Base-by-base conservation (phyloP, 2,113 vertebrate species). In the Hemicordylus capensis region DNA sequence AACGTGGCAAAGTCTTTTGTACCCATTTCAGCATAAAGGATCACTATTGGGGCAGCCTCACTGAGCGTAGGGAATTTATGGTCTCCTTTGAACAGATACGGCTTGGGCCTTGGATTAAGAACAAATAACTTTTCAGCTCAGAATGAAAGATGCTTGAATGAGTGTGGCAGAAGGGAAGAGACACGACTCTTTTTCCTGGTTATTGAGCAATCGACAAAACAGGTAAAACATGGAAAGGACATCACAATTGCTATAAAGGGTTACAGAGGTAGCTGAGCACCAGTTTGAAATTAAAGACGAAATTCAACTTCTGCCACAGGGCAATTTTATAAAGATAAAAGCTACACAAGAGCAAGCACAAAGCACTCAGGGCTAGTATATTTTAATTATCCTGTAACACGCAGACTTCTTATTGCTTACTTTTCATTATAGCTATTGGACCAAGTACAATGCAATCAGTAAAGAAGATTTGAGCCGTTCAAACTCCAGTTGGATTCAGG, bases 11-110 rank as follows among this genome's bases (percentile, higher is more conserved):
- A 99, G 44, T 95, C 96, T 93, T 97, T 98, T 0, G 98, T 99
- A 89, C 99, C 99, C 39, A 99, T 95, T 97, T 99, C 98, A 83
- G 98, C 98, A 93, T 99, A 99, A 10, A 99, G 97, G 91, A 99
- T 94, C 91, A 97, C 95, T 56, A 99, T 95, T 24, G 98, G 97
- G 61, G 95, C 96, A 3, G 97, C 95, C 81, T 96, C 96, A 90
- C 96, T 97, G 48, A 95, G 86, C 63, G 96, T 63, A 56, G 98
- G 98, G 94, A 97, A 99, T 89, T 89, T 97, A 94, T 98, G 99
- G 89, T 99, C 99, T 73, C 91, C 96, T 94, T 98, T 97, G 95
- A 97, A 98, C 66, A 99, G 93, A 90, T 98, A 98, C 0, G 98
- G 98, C 69, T 95, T 97, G n/a, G 97, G 96, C 91, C 98, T 99